These are phyloP conservation scores for Myotis lucifugus DNA, from an alignment of 2,113 vertebrate species.

Conservation along the genomic window DNA sequence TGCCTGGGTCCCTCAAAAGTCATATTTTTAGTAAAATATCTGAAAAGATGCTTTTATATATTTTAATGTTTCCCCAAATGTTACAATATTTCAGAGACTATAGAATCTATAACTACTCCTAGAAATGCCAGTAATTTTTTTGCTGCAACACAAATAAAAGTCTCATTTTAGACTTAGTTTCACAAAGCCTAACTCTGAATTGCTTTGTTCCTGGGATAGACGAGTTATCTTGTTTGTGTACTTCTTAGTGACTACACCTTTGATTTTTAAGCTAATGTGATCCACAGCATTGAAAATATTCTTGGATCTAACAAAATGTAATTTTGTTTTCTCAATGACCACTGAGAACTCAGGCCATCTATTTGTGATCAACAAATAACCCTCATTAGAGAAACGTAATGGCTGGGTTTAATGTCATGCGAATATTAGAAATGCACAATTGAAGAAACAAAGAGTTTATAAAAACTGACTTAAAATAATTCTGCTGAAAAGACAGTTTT, in stretches of 20 bases:
- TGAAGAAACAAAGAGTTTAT: not conserved
- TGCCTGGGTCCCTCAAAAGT: not conserved
- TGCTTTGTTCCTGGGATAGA: not conserved
- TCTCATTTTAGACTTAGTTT: conserved; percentile 4
- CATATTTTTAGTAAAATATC: not conserved
- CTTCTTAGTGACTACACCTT: not conserved
- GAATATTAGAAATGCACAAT: conserved; percentile 5
- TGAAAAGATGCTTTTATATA: not conserved
- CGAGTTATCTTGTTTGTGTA: not conserved
- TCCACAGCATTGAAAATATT: not conserved
- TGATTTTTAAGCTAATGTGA: not conserved
- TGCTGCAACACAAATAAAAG: not conserved
- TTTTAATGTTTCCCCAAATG: not conserved
- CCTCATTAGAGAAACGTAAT: conserved; percentile 26
- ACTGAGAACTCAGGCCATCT: not conserved
- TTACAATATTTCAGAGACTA: not conserved
- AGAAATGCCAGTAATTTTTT: not conserved
- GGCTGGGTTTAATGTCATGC: not conserved
- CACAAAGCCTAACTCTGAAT: not conserved
- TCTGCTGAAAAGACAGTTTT: not conserved
- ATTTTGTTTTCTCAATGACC: not conserved
- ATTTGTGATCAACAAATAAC: conserved; percentile 26
- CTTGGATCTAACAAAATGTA: not conserved
- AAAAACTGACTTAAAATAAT: not conserved
- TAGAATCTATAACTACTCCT: not conserved